Conservation (phyloP, 2,888 invertebrate species). For the Drosophila meridiana region DNA sequence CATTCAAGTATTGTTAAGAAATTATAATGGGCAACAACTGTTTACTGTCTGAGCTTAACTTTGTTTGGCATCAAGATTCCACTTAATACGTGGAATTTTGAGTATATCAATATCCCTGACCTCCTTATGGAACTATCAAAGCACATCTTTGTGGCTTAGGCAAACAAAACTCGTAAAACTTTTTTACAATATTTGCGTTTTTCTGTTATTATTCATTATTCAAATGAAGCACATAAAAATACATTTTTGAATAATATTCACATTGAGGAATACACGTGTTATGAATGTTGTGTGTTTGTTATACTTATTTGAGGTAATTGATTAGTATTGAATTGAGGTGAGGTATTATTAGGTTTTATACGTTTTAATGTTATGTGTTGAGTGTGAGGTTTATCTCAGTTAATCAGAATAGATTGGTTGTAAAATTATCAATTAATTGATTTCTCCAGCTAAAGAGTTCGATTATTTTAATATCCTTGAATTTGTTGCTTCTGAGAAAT, state of each 20-base stretch:
- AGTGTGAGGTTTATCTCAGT: background rate
- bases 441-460: background rate
- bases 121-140: background rate
- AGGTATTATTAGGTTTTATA: background rate
- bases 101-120: too few relatives aligned
- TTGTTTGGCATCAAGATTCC: background rate
- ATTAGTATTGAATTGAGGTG: background rate
- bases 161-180: background rate
- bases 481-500: background rate
- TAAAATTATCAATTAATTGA: too few relatives aligned
- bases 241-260: background rate
- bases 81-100: background rate
- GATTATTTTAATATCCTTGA: background rate
- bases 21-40: slow-evolving; percentile 5
- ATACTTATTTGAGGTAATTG: background rate
- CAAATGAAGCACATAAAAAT: background rate
- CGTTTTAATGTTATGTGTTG: background rate
- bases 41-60: background rate
- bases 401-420: too few relatives aligned
- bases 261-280: too few relatives aligned
- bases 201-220: too few relatives aligned
- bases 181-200: too few relatives aligned
- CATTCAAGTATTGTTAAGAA: background rate
- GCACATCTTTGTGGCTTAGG: background rate
- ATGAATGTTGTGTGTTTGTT: too few relatives aligned